Conservation (phyloP, 2,888 invertebrate species). For the Dryobotodes eremita region DNA sequence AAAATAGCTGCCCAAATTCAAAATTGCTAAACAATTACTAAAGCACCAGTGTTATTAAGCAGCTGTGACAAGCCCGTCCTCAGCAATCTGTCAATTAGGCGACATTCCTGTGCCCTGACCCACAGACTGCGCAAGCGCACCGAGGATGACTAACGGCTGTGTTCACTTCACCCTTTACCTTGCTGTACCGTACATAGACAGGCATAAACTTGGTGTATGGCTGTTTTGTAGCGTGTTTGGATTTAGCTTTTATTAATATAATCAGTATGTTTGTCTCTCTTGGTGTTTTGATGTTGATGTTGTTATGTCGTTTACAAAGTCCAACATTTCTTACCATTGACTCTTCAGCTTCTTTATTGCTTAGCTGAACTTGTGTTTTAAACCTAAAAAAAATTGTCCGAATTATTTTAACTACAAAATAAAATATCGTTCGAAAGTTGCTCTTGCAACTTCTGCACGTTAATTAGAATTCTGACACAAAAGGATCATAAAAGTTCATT, state of each 20-base stretch:
- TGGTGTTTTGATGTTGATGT: too few relatives aligned
- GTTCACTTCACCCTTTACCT: constrained; percentile 62
- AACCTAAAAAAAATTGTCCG: too few relatives aligned
- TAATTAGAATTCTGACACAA: background rate
- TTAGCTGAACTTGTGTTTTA: too few relatives aligned
- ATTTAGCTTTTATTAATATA: background rate
- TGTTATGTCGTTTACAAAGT: too few relatives aligned
- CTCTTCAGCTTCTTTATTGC: too few relatives aligned
- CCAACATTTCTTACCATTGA: too few relatives aligned
- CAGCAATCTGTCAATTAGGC: constrained; percentile 86
- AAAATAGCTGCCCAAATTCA: constrained; percentile 51
- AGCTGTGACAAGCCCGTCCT: constrained; percentile 77
- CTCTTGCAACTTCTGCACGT: background rate
- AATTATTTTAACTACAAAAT: background rate
- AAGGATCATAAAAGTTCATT: background rate
- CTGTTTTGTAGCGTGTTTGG: constrained; percentile 18
- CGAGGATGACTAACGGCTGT: constrained; percentile 67
- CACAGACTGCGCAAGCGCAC: constrained; percentile 69
- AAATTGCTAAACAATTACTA: constrained; percentile 53
- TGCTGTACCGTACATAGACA: constrained; percentile 30
- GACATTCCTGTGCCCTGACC: constrained; percentile 88
- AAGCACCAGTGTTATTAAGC: constrained; percentile 58
- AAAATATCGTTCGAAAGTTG: background rate
- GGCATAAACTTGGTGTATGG: constrained; percentile 20
- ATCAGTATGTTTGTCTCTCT: background rate